Percentiles rank a stretch among this genome's conserved stretches.
These are phyloP conservation scores for Busseola fusca DNA, from an alignment of 2,888 invertebrate species.

Conservation along the genomic window DNA sequence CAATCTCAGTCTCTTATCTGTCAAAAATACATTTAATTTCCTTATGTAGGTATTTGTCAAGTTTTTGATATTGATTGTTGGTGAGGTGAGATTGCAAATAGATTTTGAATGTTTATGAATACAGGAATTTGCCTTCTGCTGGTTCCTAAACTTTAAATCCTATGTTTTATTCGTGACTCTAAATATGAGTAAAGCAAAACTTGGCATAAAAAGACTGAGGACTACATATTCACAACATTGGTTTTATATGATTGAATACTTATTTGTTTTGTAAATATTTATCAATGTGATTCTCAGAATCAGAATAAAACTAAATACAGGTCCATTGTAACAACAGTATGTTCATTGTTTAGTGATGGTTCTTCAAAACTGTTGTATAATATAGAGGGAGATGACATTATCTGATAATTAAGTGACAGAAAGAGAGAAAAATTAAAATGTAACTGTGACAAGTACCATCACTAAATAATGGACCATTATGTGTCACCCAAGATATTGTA, in stretches of 20 bases:
- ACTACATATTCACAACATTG: background rate
- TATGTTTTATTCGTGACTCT: conserved; percentile 17
- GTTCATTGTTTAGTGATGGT: conserved; percentile 8
- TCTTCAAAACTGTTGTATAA: background rate
- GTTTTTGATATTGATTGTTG: background rate
- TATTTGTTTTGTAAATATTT: conserved; percentile 23
- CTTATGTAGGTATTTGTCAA: background rate
- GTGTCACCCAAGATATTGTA: conserved; percentile 40
- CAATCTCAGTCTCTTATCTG: background rate
- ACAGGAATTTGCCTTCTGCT: background rate
- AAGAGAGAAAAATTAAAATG: background rate
- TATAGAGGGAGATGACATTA: background rate
- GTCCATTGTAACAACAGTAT: background rate
- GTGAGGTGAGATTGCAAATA: no score
- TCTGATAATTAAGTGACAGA: background rate
- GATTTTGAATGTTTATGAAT: background rate
- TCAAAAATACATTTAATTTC: background rate
- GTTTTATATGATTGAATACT: conserved; percentile 1
- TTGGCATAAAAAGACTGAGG: conserved; percentile 38
- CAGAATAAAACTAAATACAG: background rate
- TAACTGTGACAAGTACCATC: conserved; percentile 1
- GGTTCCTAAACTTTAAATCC: conserved; percentile 25
- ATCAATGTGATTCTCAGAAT: conserved; percentile 4
- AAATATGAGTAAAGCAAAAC: conserved; percentile 19
- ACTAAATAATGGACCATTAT: conserved; percentile 3